Conservation (phyloP, 2,888 invertebrate genomes). For the Norana najaformis region DNA sequence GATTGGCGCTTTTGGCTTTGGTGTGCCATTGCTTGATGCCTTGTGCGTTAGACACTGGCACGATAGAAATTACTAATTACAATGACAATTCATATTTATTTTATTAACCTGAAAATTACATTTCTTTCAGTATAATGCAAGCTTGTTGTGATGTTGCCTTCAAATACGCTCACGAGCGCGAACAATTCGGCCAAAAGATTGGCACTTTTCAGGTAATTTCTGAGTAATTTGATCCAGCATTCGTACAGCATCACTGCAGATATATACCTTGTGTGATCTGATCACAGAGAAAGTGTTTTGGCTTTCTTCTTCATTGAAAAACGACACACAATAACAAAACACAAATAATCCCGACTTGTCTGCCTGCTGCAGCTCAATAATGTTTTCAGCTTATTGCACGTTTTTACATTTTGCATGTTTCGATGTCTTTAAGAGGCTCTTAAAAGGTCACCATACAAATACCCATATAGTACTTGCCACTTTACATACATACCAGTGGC, state of each 20-base stretch:
- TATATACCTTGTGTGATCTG: neutral
- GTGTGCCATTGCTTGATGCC: no score
- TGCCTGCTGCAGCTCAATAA: neutral
- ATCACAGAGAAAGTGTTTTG: neutral
- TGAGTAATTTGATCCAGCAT: neutral
- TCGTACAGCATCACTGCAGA: neutral
- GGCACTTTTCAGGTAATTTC: constrained; percentile 75
- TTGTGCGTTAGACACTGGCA: no score
- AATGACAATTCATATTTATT: neutral
- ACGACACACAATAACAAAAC: neutral
- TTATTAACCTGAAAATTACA: neutral
- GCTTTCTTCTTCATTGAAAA: neutral
- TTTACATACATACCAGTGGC: neutral
- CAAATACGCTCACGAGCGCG: constrained; percentile 90
- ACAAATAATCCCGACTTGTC: neutral
- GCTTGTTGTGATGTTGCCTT: constrained; percentile 91
- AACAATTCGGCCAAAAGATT: constrained; percentile 85
- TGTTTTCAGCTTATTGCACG: neutral
- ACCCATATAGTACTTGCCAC: neutral
- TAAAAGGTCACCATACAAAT: neutral
- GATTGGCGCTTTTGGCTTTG: no score
- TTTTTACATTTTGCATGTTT: neutral
- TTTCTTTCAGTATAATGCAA: constrained; percentile 77
- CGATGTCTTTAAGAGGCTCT: neutral
- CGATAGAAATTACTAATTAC: no score